Evolutionary conservation across 1,140 invertebrate genomes (phyloP), one percentile per base, ranked within the genome.

Genomic region (Drosophila rhopaloa): DNA sequence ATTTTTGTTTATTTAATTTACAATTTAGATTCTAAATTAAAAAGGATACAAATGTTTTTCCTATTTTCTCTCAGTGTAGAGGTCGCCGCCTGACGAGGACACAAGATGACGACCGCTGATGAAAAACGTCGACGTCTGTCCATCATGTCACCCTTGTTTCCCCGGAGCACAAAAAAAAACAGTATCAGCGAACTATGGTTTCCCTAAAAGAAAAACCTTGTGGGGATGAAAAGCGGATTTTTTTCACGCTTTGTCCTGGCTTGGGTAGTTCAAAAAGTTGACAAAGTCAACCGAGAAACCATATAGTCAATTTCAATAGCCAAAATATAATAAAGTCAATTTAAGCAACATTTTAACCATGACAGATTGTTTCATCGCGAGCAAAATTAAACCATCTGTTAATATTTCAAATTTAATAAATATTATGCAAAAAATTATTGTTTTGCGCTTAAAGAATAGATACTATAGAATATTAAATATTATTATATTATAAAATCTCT

Each of bases 51-150:
- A 32, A 2, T 32, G 29, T 7, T 8, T 7, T 6, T 32, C 6
- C 8, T 32, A 32, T 32, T 32, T 61, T 70, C 58, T 57, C 60
- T 13, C 46, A 50, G 67, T 79, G 66, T 68, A 74, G 53, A 75
- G 61, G 73, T 70, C 79, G 76, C 61, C 65, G 68, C 57, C 67
- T 84, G 84, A 58, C 84, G 84, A 90, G 86, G 86, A 73, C 85
- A 90, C 86, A 80, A 90, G 81, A 89, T 85, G 85, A 90, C 86
- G 85, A 90, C 81, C 86, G 76, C 67, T 90, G 85, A 90, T 90
- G 85, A 89, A 89, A 89, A 89, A 78, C 83, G 84, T 88, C 81
- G 85, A 90, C 79, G 86, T 78, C 82, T 90, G 85, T 90, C 81
- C 85, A 72, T 90, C 85, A 90, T 79, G 81, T 74, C 86, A 90